Base-by-base conservation (phyloP, 2,113 vertebrate genomes). In the Sula dactylatra region DNA sequence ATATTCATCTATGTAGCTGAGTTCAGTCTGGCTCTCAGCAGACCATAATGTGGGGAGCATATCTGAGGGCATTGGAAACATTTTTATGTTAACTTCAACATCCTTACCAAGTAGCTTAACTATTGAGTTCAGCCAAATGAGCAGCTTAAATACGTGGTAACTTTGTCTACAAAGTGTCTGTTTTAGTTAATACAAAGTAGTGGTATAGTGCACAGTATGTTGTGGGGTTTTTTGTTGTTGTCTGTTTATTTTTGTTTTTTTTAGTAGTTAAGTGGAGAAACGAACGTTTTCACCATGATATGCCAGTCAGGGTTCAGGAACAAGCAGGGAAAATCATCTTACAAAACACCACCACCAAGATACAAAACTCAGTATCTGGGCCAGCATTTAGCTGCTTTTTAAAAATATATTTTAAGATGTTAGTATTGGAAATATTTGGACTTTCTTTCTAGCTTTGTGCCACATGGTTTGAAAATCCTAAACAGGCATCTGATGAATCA, bases 401-500 rank as follows among this genome's bases (percentile, higher is more conserved):
- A 40, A 71, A 96, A 64, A 55, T 76, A 16, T 87, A 47, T 91
- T 93, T 95, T 79, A 85, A 89, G 73, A 61, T 54, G 21, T 67
- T 50, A 74, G 69, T 78, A 50, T 74, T 88, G 66, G 81, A 89
- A 86, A 22, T 42, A 16, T 96, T 95, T 96, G n/a, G 47, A 42
- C 54, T 94, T 94, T 94, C 49, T 94, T 90, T 86, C 83, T 70
- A 86, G 86, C 77, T 71, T 84, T 94, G 61, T 85, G 70, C 89
- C 84, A 84, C 82, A 38, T 94, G 90, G 77, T 87, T 94, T 91
- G 78, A 91, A 95, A 94, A 89, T 62, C 71, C 80, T 86, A 70
- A 92, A 61, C 55, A 88, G 96, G 59, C 83, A 5, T 92, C 86
- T 83, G 83, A 66, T 95, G 95, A 96, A 86, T 95, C 86, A 92